phyloP scores from a whole-genome alignment of 2,888 invertebrate species.

The Amphipyra berbera region DNA sequence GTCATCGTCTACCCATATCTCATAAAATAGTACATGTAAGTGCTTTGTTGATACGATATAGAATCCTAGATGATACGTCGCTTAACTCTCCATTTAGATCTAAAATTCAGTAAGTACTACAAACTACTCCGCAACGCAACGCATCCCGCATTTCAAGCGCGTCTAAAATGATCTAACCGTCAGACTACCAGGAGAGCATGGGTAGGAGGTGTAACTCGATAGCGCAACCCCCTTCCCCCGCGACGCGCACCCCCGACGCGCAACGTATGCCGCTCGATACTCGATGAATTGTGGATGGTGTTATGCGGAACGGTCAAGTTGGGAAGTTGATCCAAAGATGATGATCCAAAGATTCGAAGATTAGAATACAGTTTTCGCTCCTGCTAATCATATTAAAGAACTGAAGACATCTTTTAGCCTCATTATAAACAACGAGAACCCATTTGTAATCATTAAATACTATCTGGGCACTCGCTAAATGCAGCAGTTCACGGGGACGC shows the following conservation, averaged over 20 bases:
- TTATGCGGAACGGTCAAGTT: constrained; percentile 50
- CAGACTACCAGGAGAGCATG: constrained; percentile 73
- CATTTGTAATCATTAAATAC: no score
- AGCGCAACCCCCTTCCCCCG: constrained; percentile 56
- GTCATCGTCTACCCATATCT: no score
- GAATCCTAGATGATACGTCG: no score
- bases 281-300: constrained; percentile 62
- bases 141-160: constrained; percentile 37
- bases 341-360: not conserved
- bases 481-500: no score
- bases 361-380: not conserved
- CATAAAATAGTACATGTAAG: no score
- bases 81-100: no score
- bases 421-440: no score
- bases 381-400: no score
- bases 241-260: constrained; percentile 59
- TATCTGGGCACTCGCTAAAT: no score
- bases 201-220: constrained; percentile 75
- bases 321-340: constrained; percentile 1
- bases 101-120: no score
- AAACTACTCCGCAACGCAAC: constrained; percentile 6
- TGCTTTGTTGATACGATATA: no score
- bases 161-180: constrained; percentile 70
- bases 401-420: no score
- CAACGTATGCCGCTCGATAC: constrained; percentile 81